phyloP scores from a whole-genome alignment of 2,888 invertebrate species.

The Invenusta paracnida region DNA sequence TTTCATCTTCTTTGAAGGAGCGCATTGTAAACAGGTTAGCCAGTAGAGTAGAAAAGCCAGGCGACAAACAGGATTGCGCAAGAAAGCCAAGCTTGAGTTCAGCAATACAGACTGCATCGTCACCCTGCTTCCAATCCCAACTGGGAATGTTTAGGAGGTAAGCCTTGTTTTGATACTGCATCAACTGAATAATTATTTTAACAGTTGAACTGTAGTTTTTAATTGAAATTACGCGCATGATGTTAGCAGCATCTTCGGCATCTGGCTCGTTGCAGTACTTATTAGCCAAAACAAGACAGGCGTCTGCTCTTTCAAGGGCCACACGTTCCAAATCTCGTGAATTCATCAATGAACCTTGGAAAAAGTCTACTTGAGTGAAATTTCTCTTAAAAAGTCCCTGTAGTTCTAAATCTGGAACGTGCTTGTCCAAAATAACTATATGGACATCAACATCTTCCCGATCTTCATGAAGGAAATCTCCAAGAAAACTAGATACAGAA shows the following conservation, averaged over 20 bases:
- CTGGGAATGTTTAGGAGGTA: constrained; percentile 99
- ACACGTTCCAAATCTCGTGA: constrained; percentile 99
- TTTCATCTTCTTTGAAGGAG: constrained; percentile 63
- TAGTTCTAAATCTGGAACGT: constrained; percentile 93
- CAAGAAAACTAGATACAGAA: constrained; percentile 98
- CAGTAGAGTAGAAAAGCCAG: constrained; percentile 99
- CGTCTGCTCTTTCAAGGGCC: constrained; percentile 78
- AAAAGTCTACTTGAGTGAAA: constrained; percentile 94
- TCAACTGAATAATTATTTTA: constrained; percentile 96
- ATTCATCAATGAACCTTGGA: constrained; percentile 99
- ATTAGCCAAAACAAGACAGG: constrained; percentile 96
- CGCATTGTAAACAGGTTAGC: constrained; percentile 99
- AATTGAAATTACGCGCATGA: constrained; percentile 99
- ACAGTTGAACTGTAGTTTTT: constrained; percentile 99
- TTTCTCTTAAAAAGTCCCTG: constrained; percentile 99
- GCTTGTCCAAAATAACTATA: constrained; percentile 99
- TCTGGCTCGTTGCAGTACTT: constrained; percentile 99
- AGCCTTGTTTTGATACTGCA: constrained; percentile 99
- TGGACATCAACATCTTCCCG: constrained; percentile 98
- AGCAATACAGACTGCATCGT: constrained; percentile 97
- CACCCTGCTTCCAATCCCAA: constrained; percentile 99
- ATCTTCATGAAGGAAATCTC: constrained; percentile 99
- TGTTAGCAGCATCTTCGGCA: constrained; percentile 99
- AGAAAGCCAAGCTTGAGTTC: constrained; percentile 98
- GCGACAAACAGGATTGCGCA: constrained; percentile 97